A percentile compares a stretch with the other conserved stretches of the same genome.
Conservation (phyloP, 92 coral and sea anemone species). For the Pocillopora meandrina region DNA sequence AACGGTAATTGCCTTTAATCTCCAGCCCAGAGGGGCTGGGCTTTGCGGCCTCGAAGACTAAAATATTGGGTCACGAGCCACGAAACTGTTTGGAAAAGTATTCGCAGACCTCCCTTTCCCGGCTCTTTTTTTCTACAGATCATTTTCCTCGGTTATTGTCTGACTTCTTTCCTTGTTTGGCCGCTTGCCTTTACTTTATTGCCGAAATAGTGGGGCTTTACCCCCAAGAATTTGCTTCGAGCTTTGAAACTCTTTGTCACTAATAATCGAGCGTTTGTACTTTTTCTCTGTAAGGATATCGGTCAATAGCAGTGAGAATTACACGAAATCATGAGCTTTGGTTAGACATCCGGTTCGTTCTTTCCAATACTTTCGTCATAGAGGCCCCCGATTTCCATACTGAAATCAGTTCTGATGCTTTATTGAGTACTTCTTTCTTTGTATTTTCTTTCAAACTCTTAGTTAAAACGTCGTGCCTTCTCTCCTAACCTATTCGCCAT, state of each 20-base stretch:
- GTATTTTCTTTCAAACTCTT: too few relatives aligned
- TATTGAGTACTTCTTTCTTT: too few relatives aligned
- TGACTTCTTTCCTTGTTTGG: slow-evolving; percentile 43
- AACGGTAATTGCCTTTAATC: too few relatives aligned
- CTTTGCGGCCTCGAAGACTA: slow-evolving; percentile 18
- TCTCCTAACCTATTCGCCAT: too few relatives aligned
- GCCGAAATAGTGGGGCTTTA: slow-evolving; percentile 44
- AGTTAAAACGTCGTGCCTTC: too few relatives aligned
- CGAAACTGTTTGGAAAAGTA: slow-evolving; percentile 10
- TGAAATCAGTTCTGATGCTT: too few relatives aligned
- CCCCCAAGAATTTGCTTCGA: slow-evolving; percentile 62
- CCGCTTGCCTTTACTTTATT: slow-evolving; percentile 52
- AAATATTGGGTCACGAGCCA: slow-evolving; percentile 18
- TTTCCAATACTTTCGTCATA: slow-evolving; percentile 13
- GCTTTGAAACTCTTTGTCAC: slow-evolving; percentile 31
- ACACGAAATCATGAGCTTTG: slow-evolving; percentile 57
- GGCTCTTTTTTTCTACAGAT: slow-evolving; percentile 44
- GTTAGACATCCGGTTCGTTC: slow-evolving; percentile 22
- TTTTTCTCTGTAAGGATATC: slow-evolving; percentile 30
- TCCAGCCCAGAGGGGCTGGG: not conserved
- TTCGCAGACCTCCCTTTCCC: slow-evolving; percentile 6
- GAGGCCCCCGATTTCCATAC: too few relatives aligned
- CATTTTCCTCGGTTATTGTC: slow-evolving; percentile 21
- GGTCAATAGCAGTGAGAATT: slow-evolving; percentile 40
- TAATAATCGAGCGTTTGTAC: slow-evolving; percentile 32